Evolutionary conservation across 2,888 invertebrate genomes (phyloP).

Genomic region (Antitype chi): DNA sequence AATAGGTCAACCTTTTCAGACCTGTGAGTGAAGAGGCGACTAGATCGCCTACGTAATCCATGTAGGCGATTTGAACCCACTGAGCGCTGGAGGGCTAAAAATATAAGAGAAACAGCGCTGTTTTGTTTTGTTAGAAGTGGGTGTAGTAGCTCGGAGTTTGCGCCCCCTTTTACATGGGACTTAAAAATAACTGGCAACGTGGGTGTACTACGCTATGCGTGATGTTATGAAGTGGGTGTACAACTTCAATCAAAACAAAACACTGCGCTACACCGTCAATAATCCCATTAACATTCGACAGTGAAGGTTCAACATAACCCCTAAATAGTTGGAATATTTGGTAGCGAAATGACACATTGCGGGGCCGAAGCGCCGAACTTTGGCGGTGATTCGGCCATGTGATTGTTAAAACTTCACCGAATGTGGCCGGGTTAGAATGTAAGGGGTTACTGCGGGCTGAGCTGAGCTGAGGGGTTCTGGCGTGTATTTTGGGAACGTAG

Average conservation of each 20-base stretch:
- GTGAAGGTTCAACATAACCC: constrained; percentile 38
- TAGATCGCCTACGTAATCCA: no score
- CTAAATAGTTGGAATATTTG: constrained; percentile 70
- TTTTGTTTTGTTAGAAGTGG: not conserved
- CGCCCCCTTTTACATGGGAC: not conserved
- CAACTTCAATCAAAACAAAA: constrained; percentile 35
- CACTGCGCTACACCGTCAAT: constrained; percentile 19
- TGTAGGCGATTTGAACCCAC: not conserved
- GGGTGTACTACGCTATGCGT: no score
- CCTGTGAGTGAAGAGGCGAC: not conserved
- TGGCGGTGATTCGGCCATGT: constrained; percentile 64
- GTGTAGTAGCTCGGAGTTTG: no score
- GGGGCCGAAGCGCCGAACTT: constrained; percentile 75
- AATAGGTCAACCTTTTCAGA: not conserved
- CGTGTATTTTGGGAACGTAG: constrained; percentile 12
- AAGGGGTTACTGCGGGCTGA: constrained; percentile 16
- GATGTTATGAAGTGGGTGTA: not conserved
- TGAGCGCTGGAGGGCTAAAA: not conserved
- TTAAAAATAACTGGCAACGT: not conserved
- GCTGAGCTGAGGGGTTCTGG: constrained; percentile 7
- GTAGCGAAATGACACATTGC: constrained; percentile 75
- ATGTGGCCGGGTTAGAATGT: constrained; percentile 53
- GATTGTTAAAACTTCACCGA: constrained; percentile 82
- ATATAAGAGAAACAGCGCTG: not conserved
- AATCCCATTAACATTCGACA: constrained; percentile 49